Base-by-base conservation (phyloP, 2,797 vertebrate genomes). In the Danio albolineatus region DNA sequence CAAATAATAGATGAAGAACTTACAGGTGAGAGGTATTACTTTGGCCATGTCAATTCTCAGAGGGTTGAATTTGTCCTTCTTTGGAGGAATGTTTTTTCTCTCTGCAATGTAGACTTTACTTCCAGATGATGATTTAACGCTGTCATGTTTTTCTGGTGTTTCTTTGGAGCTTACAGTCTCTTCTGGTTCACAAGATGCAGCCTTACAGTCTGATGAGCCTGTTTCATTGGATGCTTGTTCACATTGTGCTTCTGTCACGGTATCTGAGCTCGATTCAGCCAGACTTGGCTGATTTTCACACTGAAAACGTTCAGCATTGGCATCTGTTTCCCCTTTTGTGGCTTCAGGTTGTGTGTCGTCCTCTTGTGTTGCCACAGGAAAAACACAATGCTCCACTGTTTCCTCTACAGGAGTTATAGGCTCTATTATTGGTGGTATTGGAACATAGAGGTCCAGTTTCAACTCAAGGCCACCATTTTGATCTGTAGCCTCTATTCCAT, bases 41-140 rank as follows among this genome's bases (percentile, higher is more conserved):
- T 88, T 90, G 60, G 92, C 87, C 91, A 94, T 92, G 82, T 95
- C 92, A 53, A 94, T 89, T 83, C 94, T 94, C 74, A 95, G 87
- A 41, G 94, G 94, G 74, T 95, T 92, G 7, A 90, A 54, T 89
- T 93, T 91, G 72, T 92, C 90, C 80, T 92, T 94, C 86, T 94
- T 95, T 57, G 90, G 91, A 12, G 90, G 90, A 73, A 94, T 87
- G 71, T 89, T 89, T 80, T 89, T 94, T 83, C 82, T 91, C 0
- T 67, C 81, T 0, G 83, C 72, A 12, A 16, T 67, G 0, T 87
- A 28, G 85, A 86, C 48, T 56, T 75, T 70, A 48, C 51, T 84
- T 81, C 62, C 62, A 48, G 17, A 16, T n/a, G 19, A 4, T 17
- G 61, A 8, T 16, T 46, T 79, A 14, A 41, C 65, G 1, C 60